These are phyloP conservation scores for Acanthurus tractus DNA, from an alignment of 2,797 vertebrate genomes.

Conservation along the genomic window DNA sequence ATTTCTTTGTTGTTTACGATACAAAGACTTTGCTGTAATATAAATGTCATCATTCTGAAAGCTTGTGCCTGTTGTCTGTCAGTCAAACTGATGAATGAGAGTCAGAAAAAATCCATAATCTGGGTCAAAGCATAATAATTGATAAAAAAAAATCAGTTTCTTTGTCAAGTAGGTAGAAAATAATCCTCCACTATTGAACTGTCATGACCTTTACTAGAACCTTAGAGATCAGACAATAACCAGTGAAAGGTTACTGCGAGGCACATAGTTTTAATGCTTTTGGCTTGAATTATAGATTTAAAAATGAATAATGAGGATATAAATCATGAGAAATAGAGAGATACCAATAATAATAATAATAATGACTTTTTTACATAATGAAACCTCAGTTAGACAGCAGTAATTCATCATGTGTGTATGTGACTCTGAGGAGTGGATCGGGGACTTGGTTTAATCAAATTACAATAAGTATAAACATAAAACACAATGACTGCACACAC, in stretches of 20 bases:
- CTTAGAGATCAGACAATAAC: neutral
- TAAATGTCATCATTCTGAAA: neutral
- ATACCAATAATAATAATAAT: no score
- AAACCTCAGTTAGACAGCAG: neutral
- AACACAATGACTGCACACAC: neutral
- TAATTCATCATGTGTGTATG: neutral
- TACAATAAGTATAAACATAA: constrained; percentile 3
- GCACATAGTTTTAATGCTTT: neutral
- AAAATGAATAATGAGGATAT: neutral
- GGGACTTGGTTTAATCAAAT: neutral
- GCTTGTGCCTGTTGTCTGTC: constrained; percentile 4
- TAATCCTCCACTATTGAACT: neutral
- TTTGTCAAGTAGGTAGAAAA: constrained; percentile 5
- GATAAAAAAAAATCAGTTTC: constrained; percentile 12
- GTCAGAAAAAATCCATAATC: constrained; percentile 34
- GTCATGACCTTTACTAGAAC: constrained; percentile 1
- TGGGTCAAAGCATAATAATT: constrained; percentile 22
- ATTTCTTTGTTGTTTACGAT: neutral
- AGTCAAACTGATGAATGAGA: constrained; percentile 16
- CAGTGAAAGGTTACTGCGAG: neutral
- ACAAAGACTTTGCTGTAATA: neutral
- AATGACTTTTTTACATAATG: constrained; percentile 2
- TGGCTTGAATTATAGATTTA: neutral
- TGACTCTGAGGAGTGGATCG: neutral
- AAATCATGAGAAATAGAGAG: no score